Evolutionary conservation across 2,113 vertebrate genomes (phyloP), one percentile per base, ranked within the genome.

Genomic region (Pardalotus punctatus): DNA sequence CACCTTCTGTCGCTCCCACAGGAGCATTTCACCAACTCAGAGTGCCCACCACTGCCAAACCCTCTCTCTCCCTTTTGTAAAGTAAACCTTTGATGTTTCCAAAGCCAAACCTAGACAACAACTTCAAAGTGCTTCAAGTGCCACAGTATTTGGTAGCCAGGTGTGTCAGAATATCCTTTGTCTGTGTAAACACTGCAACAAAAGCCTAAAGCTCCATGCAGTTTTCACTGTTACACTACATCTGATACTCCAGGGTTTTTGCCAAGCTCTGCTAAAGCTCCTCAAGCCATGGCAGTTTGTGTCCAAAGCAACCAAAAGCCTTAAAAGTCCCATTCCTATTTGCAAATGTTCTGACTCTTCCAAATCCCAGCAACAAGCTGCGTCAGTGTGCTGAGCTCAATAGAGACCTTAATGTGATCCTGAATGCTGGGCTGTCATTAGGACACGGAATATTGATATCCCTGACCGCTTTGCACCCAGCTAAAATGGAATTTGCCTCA

Each of bases 401-500:
- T 2, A 40, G 58, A 65, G 56, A 65, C 76, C 38, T 77, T 23
- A 77, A 53, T 88, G 84, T 42, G 47, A 16, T 81, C 23, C 86
- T 57, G 58, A 53, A 40, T 33, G 33, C 79, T 9, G 9, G 12
- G 12, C 80, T 91, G 77, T 56, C 88, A 64, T 93, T 56, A 82
- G 40, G 29, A 43, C 13, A 50, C 3, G 5, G 43, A 56, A 38
- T 87, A 89, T 64, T 81, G 91, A 38, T 43, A 79, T 8, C 80
- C 77, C 84, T 72, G 84, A 28, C 31, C 0, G 2, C 57, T 64
- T 24, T 28, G 33, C n/a, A 38, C 58, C 48, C 67, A 1, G 54
- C 64, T 87, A 35, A 95, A 96, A 95, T 42, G 81, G 91, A 94
- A 96, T 94, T n/a, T 96, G 92, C 78, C 91, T 96, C 79, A 88